Percentiles rank a stretch among this genome's conserved stretches.
Conservation (phyloP, 2,113 vertebrate genomes). For the Reinhardtius hippoglossoides region DNA sequence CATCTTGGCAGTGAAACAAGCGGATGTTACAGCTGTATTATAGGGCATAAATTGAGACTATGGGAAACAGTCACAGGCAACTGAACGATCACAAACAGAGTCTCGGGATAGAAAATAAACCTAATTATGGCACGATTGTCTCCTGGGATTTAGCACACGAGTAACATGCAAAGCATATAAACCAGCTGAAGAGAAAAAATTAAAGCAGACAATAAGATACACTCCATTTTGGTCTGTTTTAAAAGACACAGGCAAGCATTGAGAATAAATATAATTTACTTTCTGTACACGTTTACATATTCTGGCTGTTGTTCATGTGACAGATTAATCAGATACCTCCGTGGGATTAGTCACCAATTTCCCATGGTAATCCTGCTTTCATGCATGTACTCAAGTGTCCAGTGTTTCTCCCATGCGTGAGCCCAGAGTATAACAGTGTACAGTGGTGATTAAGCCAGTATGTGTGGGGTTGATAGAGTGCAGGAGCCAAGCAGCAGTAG, state of each 20-base stretch:
- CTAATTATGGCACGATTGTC: background rate
- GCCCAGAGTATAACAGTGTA: conserved; percentile 10
- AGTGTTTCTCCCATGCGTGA: conserved; percentile 40
- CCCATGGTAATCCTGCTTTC: conserved; percentile 35
- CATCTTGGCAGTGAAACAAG: too few relatives aligned
- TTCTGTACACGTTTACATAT: background rate
- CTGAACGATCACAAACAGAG: background rate
- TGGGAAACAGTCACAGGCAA: conserved; percentile 1
- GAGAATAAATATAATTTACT: background rate
- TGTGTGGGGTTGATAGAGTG: conserved; percentile 63
- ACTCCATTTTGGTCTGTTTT: too few relatives aligned
- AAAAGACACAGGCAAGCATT: background rate
- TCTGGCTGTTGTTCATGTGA: conserved; percentile 13
- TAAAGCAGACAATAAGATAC: too few relatives aligned
- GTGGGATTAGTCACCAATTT: conserved; percentile 21
- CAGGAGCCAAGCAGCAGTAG: conserved; percentile 63
- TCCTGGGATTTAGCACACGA: background rate
- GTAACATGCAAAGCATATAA: background rate
- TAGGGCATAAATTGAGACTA: background rate
- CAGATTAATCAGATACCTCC: background rate
- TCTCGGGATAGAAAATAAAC: background rate
- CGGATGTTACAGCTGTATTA: background rate
- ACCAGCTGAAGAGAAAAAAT: background rate
- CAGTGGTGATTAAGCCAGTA: conserved; percentile 40
- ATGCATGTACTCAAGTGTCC: conserved; percentile 39